Conservation (phyloP, 2,888 invertebrate genomes). For the Azorinus chamasolen region DNA sequence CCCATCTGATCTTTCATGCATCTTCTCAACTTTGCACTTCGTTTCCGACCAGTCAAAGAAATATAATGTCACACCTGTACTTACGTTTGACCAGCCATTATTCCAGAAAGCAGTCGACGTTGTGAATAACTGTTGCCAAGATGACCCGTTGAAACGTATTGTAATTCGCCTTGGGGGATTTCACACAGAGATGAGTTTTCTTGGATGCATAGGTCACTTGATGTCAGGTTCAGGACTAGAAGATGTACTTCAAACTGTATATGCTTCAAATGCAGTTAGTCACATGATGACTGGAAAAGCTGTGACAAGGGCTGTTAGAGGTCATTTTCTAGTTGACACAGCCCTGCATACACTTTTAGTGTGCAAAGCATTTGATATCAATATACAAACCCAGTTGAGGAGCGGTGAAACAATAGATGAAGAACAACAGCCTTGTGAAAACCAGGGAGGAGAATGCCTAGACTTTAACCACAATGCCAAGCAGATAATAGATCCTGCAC, state of each 20-base stretch:
- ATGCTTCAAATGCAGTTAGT: constrained; percentile 54
- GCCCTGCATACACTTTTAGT: constrained; percentile 43
- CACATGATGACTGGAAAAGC: constrained; percentile 71
- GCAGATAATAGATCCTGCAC: no score
- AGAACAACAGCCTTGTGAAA: no score
- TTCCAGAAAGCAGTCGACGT: constrained; percentile 30
- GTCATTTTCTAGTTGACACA: constrained; percentile 62
- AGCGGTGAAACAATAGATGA: neutral
- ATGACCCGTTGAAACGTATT: constrained; percentile 10
- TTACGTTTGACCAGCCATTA: constrained; percentile 56
- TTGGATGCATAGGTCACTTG: constrained; percentile 61
- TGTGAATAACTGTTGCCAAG: neutral
- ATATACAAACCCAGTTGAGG: neutral
- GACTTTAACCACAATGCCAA: neutral
- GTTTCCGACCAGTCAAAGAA: constrained; percentile 43
- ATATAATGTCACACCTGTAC: constrained; percentile 39
- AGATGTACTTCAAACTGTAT: constrained; percentile 37
- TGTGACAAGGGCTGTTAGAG: constrained; percentile 61
- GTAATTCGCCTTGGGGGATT: constrained; percentile 46
- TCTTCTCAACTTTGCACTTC: constrained; percentile 58
- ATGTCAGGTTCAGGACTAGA: constrained; percentile 40
- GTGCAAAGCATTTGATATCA: constrained; percentile 22
- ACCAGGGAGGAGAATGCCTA: neutral
- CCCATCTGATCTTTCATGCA: constrained; percentile 64
- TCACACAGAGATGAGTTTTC: constrained; percentile 62